Conservation (phyloP, 2,888 invertebrate species). For the Drosophila formosana region DNA sequence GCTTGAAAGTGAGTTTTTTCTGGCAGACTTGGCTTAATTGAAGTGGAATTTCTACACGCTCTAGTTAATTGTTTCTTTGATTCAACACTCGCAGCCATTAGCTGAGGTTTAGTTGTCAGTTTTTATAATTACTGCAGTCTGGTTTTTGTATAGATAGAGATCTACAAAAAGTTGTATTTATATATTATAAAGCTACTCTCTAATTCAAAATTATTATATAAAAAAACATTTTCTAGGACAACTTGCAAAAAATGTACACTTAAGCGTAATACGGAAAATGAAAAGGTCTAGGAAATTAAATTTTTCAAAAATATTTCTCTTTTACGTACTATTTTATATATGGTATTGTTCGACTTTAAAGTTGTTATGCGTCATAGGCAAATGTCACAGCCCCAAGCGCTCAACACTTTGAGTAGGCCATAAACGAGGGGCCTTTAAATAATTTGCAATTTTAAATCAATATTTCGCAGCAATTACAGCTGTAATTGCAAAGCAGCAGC, state of each 20-base stretch:
- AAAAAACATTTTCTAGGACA: not conserved
- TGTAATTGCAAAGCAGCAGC: slow-evolving; percentile 8
- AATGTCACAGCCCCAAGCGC: slow-evolving; percentile 5
- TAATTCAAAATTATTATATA: no score
- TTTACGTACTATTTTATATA: not conserved
- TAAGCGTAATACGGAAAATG: no score
- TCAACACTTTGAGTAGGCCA: not conserved
- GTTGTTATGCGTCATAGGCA: not conserved
- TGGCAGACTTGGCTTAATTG: not conserved
- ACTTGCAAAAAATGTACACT: no score
- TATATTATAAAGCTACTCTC: no score
- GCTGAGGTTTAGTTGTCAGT: not conserved
- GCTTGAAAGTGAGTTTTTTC: not conserved
- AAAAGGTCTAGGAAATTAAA: no score
- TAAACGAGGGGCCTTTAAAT: slow-evolving; percentile 5
- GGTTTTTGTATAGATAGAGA: not conserved
- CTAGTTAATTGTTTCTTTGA: slow-evolving; percentile 1
- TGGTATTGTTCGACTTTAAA: not conserved
- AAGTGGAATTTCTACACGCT: not conserved
- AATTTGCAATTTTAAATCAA: slow-evolving; percentile 30
- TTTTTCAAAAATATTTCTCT: no score
- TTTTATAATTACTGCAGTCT: not conserved
- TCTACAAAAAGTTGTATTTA: no score
- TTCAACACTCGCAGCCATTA: not conserved
- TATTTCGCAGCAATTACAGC: slow-evolving; percentile 19